Conservation (phyloP, 2,888 invertebrate genomes). For the Tachina lurida region DNA sequence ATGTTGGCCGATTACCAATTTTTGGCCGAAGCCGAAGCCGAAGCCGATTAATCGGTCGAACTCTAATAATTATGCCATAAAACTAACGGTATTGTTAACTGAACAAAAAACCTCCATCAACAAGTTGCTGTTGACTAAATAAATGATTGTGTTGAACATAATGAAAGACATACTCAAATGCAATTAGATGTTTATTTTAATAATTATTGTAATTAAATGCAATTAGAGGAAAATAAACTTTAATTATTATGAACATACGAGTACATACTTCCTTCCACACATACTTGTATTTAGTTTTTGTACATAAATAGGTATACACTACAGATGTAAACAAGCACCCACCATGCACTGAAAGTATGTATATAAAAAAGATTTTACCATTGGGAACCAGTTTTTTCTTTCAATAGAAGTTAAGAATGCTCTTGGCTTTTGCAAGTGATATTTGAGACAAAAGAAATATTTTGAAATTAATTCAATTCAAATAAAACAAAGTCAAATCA, state of each 20-base stretch:
- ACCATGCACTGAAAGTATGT: not conserved
- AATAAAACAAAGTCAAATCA: too few relatives aligned
- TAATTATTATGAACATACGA: not conserved
- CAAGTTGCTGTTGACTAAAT: slow-evolving; percentile 45
- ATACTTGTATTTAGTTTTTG: too few relatives aligned
- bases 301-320: not conserved
- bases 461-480: not conserved
- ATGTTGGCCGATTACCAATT: too few relatives aligned
- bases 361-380: not conserved
- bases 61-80: slow-evolving; percentile 64
- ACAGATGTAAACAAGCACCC: not conserved
- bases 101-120: slow-evolving; percentile 18
- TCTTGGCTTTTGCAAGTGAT: too few relatives aligned
- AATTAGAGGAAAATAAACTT: slow-evolving; percentile 34
- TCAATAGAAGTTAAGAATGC: not conserved
- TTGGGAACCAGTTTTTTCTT: not conserved
- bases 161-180: slow-evolving; percentile 19
- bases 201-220: slow-evolving; percentile 59
- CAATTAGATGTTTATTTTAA: slow-evolving; percentile 46
- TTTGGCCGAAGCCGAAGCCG: too few relatives aligned
- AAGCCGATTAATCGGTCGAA: too few relatives aligned
- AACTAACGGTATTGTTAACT: slow-evolving; percentile 45
- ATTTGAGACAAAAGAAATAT: not conserved
- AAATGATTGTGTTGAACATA: slow-evolving; percentile 41
- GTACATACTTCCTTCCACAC: too few relatives aligned